Conservation (phyloP, 1,140 invertebrate genomes). For the Panagrolaimus sp. region DNA sequence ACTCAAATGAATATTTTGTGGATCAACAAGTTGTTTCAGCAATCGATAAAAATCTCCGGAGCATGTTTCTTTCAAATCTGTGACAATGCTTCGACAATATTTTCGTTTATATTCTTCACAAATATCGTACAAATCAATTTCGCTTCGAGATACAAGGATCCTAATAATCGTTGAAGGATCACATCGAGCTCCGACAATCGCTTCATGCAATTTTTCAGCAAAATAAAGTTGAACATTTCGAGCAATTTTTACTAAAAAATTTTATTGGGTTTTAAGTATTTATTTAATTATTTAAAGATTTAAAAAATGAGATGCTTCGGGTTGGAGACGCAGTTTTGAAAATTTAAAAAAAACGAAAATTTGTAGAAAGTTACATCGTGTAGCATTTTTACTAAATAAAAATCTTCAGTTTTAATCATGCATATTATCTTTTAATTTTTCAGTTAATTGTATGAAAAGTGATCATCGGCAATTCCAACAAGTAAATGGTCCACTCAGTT, state of each 20-base stretch:
- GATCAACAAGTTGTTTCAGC: constrained; percentile 35
- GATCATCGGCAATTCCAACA: too few species aligned
- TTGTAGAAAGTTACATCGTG: too few species aligned
- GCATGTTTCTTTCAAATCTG: constrained; percentile 41
- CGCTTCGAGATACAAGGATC: constrained; percentile 41
- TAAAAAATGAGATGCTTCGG: too few species aligned
- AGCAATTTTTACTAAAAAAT: constrained; percentile 37
- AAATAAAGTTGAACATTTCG: constrained; percentile 50
- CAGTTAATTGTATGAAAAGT: too few species aligned
- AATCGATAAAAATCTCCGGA: constrained; percentile 46
- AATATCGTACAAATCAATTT: constrained; percentile 42
- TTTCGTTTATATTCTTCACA: constrained; percentile 39
- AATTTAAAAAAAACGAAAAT: too few species aligned
- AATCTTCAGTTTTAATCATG: too few species aligned
- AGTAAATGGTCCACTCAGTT: too few species aligned
- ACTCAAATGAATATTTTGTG: constrained; percentile 11
- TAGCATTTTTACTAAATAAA: too few species aligned
- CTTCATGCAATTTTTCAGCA: constrained; percentile 45
- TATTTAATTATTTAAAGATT: neutral
- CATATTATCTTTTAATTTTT: too few species aligned
- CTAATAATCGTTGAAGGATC: constrained; percentile 46
- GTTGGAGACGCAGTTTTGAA: too few species aligned
- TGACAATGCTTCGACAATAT: constrained; percentile 32
- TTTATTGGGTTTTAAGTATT: neutral
- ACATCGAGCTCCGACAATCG: constrained; percentile 44